Evolutionary conservation across 2,113 vertebrate species (phyloP).

Genomic region (Poecilia latipinna): DNA sequence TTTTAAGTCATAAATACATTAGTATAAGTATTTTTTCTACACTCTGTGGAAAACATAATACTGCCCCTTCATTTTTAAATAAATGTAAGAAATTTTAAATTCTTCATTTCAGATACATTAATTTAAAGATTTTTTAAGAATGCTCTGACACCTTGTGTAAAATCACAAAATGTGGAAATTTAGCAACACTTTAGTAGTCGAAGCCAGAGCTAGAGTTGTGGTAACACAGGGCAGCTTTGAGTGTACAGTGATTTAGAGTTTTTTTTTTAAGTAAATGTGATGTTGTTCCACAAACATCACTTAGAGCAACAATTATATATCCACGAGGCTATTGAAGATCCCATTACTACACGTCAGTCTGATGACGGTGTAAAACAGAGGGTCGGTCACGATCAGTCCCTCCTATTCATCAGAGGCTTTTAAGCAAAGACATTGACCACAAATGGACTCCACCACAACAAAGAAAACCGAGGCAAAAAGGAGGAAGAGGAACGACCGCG

Average conservation of each 20-base stretch:
- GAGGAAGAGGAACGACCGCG: not conserved
- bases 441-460: slow-evolving; percentile 17
- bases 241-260: not conserved
- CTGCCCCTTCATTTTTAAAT: no score
- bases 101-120: no score
- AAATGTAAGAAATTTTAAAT: no score
- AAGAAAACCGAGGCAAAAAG: not conserved
- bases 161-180: no score
- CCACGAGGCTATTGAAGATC: slow-evolving; percentile 1
- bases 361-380: not conserved
- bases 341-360: slow-evolving; percentile 3
- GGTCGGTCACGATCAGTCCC: slow-evolving; percentile 31
- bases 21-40: no score
- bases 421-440: slow-evolving; percentile 20
- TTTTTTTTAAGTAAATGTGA: not conserved
- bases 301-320: slow-evolving; percentile 9
- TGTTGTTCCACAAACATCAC: not conserved
- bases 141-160: not conserved
- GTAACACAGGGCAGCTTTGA: not conserved
- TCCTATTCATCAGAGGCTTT: slow-evolving; percentile 40
- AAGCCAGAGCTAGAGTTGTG: not conserved
- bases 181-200: not conserved
- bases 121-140: no score
- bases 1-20: no score
- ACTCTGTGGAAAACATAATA: no score